phyloP scores from a whole-genome alignment of 2,797 vertebrate genomes.

The Microhierax caerulescens region DNA sequence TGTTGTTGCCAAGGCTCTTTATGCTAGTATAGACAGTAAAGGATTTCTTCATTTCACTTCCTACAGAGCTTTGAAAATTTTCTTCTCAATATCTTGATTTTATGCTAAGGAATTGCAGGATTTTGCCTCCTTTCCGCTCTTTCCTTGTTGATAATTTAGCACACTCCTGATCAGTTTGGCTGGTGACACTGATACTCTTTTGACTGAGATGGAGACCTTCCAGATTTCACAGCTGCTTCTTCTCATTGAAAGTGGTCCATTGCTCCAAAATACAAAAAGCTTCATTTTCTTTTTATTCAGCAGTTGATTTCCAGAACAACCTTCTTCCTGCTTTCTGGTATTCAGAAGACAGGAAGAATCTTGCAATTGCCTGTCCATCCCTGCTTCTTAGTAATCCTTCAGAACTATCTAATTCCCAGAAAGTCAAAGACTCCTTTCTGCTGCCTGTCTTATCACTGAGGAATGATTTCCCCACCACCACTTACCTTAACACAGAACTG shows the following conservation, averaged over 20 bases:
- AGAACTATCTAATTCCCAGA: not conserved
- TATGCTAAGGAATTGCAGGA: not conserved
- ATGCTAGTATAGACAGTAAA: not conserved
- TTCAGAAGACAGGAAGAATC: not conserved
- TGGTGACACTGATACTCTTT: not conserved
- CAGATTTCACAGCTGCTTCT: not conserved
- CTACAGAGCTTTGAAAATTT: not conserved
- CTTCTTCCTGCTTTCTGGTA: not conserved
- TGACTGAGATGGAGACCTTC: not conserved
- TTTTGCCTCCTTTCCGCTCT: not conserved
- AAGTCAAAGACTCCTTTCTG: not conserved
- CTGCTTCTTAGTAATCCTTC: not conserved
- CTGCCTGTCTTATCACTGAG: not conserved
- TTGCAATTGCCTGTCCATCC: not conserved
- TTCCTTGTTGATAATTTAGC: not conserved
- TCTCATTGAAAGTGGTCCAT: not conserved
- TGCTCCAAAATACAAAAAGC: not conserved
- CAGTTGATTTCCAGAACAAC: not conserved
- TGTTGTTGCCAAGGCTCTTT: not conserved
- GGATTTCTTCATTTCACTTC: not conserved
- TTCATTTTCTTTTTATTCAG: not conserved
- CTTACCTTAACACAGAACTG: not conserved
- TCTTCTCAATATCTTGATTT: not conserved
- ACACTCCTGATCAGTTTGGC: not conserved
- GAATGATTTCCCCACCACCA: not conserved